Conservation (phyloP, 2,113 vertebrate genomes). For the Rhipidura dahli region DNA sequence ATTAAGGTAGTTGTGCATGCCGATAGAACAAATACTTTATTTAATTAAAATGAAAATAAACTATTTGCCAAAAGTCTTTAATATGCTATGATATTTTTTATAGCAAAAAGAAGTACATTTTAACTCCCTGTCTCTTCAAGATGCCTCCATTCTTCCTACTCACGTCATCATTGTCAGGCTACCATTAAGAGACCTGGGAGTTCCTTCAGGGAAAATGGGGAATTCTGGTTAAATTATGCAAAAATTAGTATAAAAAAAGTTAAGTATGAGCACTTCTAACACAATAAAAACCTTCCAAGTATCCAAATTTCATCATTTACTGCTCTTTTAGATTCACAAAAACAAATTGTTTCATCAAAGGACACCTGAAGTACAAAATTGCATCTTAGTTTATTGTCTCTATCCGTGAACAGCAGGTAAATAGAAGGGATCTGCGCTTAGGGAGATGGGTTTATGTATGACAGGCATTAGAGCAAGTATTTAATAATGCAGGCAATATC, state of each 20-base stretch:
- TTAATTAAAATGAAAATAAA: neutral
- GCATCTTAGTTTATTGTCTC: neutral
- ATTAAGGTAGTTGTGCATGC: neutral
- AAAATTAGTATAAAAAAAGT: neutral
- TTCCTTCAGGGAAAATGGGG: neutral
- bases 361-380: neutral
- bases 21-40: neutral
- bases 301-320: neutral
- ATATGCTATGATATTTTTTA: neutral
- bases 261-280: neutral
- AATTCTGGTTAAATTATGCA: neutral
- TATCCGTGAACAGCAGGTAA: neutral
- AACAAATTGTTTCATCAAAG: neutral
- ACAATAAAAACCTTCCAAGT: neutral
- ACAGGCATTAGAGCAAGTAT: neutral
- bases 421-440: neutral
- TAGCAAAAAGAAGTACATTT: neutral
- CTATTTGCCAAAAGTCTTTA: neutral
- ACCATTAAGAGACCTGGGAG: neutral
- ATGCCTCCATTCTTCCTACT: neutral
- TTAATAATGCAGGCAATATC: conserved; percentile 54
- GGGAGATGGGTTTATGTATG: neutral
- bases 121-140: neutral
- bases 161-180: neutral
- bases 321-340: neutral